Conservation (phyloP, 2,113 vertebrate species). For the Leptosomus discolor region DNA sequence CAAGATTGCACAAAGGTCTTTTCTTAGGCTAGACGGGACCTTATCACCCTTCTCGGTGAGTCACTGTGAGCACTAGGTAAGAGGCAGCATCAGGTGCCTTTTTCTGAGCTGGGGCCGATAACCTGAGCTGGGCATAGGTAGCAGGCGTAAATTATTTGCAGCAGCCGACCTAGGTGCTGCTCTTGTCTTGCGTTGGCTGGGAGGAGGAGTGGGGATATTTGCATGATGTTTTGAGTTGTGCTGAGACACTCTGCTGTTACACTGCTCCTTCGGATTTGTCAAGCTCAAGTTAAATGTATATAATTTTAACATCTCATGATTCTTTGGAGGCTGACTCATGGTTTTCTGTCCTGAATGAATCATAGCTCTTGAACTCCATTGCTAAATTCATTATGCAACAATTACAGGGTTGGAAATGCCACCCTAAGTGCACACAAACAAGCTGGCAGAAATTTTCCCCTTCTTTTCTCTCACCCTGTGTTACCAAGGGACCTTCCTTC, state of each 20-base stretch:
- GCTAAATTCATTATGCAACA: slow-evolving; percentile 62
- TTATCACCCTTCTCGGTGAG: not conserved
- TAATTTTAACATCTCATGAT: slow-evolving; percentile 58
- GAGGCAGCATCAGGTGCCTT: not conserved
- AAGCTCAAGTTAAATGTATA: slow-evolving; percentile 41
- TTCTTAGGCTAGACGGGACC: not conserved
- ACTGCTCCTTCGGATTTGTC: not conserved
- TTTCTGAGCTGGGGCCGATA: not conserved
- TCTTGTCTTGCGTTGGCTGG: not conserved
- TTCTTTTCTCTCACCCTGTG: not conserved
- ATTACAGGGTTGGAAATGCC: slow-evolving; percentile 57
- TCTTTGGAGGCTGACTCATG: slow-evolving; percentile 51
- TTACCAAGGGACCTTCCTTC: not conserved
- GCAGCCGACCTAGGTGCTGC: not conserved
- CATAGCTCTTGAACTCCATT: slow-evolving; percentile 48
- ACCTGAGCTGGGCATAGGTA: not conserved
- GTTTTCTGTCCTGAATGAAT: slow-evolving; percentile 57
- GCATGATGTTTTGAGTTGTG: not conserved
- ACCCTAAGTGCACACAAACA: slow-evolving; percentile 48
- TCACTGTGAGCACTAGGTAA: not conserved
- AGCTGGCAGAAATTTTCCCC: not conserved
- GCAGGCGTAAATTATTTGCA: not conserved
- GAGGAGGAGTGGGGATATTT: not conserved
- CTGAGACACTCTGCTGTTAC: not conserved
- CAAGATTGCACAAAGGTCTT: not conserved